Base-by-base conservation (phyloP, 1,140 invertebrate species). In the Calosoma granatense region DNA sequence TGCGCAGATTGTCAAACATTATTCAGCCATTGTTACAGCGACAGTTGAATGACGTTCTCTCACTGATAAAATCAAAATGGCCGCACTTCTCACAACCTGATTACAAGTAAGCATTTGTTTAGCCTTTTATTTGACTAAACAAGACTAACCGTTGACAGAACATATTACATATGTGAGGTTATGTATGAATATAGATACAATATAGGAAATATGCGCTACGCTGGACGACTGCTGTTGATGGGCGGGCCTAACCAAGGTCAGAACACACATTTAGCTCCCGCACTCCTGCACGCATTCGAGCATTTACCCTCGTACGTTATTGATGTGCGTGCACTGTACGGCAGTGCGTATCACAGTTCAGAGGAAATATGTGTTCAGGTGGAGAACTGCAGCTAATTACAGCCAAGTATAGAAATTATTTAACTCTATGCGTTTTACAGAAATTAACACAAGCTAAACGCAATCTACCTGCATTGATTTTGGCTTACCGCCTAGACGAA, bases 291-390 rank as follows among this genome's bases (percentile, higher is more conserved):
- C 68, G 74, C 78, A 20, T 76, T 94, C 65, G 92, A 95, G 72
- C 84, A 87, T 65, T 74, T 92, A 55, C 83, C 88, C 14, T 81
- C 88, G 1, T 83, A 86, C 67, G 82, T 84, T 21, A 71, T 93
- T 39, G 87, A 89, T 70, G 73, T 90, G 22, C 75, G 81, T 23
- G 76, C 84, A 17, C 67, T 90, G 39, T 87, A 84, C 70, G 81
- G 83, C 11, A 80, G 82, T 54, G 79, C 80, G 57, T 78, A 80
- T 19, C 77, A 81, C 62, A 81, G 85, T 4, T 82, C 85, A 2
- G 87, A 90, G 68, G 87, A 91, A 72, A 81, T 86, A 17, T 81
- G 85, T 64, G 81, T 86, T 59, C 83, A 86, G 72, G 86, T 88
- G 65, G n/a, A n/a, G n/a, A n/a, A n/a, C n/a, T n/a, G n/a, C n/a